Base-by-base conservation (phyloP, 1,140 invertebrate species). In the Holcopasites calliopsidis region DNA sequence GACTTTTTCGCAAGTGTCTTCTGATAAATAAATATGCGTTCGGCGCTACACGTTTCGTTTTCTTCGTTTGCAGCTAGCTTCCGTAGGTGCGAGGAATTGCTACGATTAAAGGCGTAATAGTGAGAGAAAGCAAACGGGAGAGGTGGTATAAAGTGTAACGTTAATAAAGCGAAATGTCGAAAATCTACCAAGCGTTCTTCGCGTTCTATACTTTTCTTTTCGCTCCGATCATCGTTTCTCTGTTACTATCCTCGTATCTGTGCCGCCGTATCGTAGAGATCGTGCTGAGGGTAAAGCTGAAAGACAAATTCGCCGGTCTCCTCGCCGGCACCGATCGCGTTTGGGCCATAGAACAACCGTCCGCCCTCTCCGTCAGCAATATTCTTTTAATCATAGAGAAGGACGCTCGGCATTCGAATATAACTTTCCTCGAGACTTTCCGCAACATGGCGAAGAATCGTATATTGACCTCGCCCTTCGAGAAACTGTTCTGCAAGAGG, bases 271-370 rank as follows among this genome's bases (percentile, higher is more conserved):
- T 72, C n/a, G 47, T 88, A 11, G 42, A 79, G 2, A 21, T 78
- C 0, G 1, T 83, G 13, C 35, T 88, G 18, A 76, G 54, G 57
- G 28, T 79, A 23, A 62, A 79, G 21, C 47, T 83, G 6, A 71
- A 60, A 7, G 85, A 88, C 11, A 85, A 87, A 50, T 93, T 92
- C 71, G 88, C 83, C 0, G 88, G 88, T 54, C 88, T 93, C 18
- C 77, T 93, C 5, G 87, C 92, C 8, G 92, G 92, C 23, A 91
- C 90, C 47, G 92, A 93, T 80, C 89, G 89, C 1, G 89, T 93
- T 57, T 93, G 92, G 92, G 90, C 91, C 38, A 60, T 93, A 3
- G 93, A 93, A 83, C 90, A 92, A 26, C 78, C 90, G 2, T 75
- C 86, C 1, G 88, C 89, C 0, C 82, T 85, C 6, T 91, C 90